phyloP scores from a whole-genome alignment of 2,888 invertebrate species.

The Molorchus minor region DNA sequence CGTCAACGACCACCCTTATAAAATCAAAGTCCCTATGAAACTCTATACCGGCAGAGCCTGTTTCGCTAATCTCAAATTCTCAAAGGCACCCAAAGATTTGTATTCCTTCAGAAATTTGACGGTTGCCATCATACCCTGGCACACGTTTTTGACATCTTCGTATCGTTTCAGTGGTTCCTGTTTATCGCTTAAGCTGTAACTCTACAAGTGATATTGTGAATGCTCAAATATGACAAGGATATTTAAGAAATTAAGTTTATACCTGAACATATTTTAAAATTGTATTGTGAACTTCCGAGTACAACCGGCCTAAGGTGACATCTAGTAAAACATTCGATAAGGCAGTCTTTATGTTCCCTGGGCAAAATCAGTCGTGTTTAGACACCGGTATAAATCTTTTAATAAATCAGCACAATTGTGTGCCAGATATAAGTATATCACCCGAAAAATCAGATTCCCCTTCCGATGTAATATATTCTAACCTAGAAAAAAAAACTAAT shows the following conservation, averaged over 20 bases:
- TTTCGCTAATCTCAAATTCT: slow-evolving; percentile 64
- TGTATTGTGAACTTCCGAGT: slow-evolving; percentile 60
- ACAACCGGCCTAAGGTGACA: slow-evolving; percentile 62
- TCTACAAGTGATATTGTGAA: slow-evolving; percentile 51
- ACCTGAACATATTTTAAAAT: slow-evolving; percentile 63
- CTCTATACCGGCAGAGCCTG: slow-evolving; percentile 68
- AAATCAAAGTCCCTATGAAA: slow-evolving; percentile 68
- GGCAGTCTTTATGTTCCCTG: slow-evolving; percentile 60
- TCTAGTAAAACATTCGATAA: slow-evolving; percentile 62
- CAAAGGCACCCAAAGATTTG: slow-evolving; percentile 49
- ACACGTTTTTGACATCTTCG: slow-evolving; percentile 60
- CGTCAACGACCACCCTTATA: slow-evolving; percentile 59
- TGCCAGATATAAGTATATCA: slow-evolving; percentile 63
- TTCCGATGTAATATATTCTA: slow-evolving; percentile 54
- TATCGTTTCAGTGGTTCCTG: slow-evolving; percentile 59
- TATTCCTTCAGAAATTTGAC: slow-evolving; percentile 61
- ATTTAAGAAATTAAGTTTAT: slow-evolving; percentile 25
- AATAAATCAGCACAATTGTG: slow-evolving; percentile 60
- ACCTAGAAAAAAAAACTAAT: slow-evolving; percentile 49
- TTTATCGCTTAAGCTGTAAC: slow-evolving; percentile 59
- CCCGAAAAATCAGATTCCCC: slow-evolving; percentile 53
- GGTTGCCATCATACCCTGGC: slow-evolving; percentile 63
- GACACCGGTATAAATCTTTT: slow-evolving; percentile 60
- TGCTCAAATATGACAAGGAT: background rate
- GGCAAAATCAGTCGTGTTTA: slow-evolving; percentile 61